Percentiles rank a stretch among this genome's conserved stretches.
Conservation (phyloP, 2,888 invertebrate genomes). For the Amblyjoppa fuscipennis region DNA sequence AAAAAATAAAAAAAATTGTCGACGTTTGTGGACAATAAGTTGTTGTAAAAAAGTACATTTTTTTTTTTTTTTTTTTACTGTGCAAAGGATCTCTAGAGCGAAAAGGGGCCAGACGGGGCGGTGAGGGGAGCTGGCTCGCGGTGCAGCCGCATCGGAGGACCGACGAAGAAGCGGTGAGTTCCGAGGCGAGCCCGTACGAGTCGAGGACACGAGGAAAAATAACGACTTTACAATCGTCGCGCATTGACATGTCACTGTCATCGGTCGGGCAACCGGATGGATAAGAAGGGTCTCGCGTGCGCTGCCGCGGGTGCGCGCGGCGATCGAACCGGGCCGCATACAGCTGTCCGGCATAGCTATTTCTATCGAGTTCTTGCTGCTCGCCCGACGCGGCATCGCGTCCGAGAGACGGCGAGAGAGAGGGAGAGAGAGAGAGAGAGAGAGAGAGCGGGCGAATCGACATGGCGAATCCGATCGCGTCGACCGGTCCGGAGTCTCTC, state of each 20-base stretch:
- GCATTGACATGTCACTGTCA: slow-evolving; percentile 85
- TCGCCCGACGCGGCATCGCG: slow-evolving; percentile 44
- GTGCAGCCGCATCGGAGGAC: neutral
- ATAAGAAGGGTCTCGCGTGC: slow-evolving; percentile 49
- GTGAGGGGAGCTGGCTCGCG: too few species aligned
- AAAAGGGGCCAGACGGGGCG: too few species aligned
- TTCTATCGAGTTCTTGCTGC: slow-evolving; percentile 70
- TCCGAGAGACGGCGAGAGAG: slow-evolving; percentile 43
- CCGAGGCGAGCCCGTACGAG: slow-evolving; percentile 2
- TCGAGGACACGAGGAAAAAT: slow-evolving; percentile 61
- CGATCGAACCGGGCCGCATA: slow-evolving; percentile 38
- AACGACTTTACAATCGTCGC: slow-evolving; percentile 81
- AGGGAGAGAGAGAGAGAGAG: slow-evolving; percentile 49
- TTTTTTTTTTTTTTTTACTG: too few species aligned
- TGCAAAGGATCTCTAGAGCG: too few species aligned
- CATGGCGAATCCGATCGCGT: neutral
- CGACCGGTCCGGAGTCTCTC: slow-evolving; percentile 32
- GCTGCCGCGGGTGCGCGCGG: slow-evolving; percentile 26
- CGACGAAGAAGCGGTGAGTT: neutral
- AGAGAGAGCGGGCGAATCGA: slow-evolving; percentile 35
- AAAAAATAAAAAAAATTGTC: too few species aligned
- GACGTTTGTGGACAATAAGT: too few species aligned
- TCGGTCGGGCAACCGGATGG: slow-evolving; percentile 68
- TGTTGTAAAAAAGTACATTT: too few species aligned
- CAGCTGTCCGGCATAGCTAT: slow-evolving; percentile 70